Base-by-base conservation (phyloP, 2,888 invertebrate species). In the Coecobrya sp. region DNA sequence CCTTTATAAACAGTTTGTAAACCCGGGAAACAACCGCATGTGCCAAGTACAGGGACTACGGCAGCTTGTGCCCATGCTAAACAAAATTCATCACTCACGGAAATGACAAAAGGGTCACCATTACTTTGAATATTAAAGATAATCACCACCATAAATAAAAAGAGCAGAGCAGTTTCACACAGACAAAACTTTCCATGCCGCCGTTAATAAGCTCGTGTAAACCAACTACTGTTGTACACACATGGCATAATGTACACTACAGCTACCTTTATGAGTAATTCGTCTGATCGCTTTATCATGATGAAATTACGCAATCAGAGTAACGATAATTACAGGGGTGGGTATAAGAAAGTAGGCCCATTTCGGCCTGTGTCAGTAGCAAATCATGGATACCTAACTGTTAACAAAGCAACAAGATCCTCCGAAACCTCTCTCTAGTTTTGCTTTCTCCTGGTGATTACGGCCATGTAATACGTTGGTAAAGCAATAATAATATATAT, bases 41-140 rank as follows among this genome's bases (percentile, higher is more conserved):
- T 68, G 30, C 22, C 68, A 27, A 16, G 27, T 1, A 30, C 68
- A 62, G 10, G 68, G 13, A 30, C 19, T 22, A 13, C 68, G 25
- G 3, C 7, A 25, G 62, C 25, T n/a, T 8, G 62, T 25, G 25
- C 2, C 19, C 16, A 5, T 4, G 13, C 36, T 73, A 45, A 19
- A 4, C 73, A 45, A 25, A 49, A 10, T 45, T 45, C 49, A 49
- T 70, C 70, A 16, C 16, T 42, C 76, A 76, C 11, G 22, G 27
- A 76, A 76, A 76, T 76, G 76, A 49, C 76, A 76, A 76, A 45
- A 49, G 25, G 49, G 76, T 49, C 22, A 49, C 22, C 45, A 13
- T 27, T 49, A 76, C 49, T 45, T 49, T 76, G 49, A 76, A 76
- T 49, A 76, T 76, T 76, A 76, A 76, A 19, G 76, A 45, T 76